These are phyloP conservation scores for Sphenopsis melanotis DNA, from an alignment of 2,797 vertebrate species.

Conservation along the genomic window DNA sequence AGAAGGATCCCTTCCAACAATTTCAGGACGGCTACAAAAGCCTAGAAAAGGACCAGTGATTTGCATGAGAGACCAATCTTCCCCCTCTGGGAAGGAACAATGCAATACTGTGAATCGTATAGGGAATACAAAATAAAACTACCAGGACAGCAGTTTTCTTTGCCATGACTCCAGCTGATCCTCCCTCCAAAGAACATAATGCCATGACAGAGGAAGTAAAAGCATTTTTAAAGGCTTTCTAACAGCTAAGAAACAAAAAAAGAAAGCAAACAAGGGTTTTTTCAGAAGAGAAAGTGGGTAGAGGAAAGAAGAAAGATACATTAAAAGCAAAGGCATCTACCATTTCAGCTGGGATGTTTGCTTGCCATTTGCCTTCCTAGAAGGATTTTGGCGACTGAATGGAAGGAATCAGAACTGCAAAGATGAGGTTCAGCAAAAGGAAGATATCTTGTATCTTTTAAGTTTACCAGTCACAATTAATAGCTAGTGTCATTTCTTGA, in stretches of 20 bases:
- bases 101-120: slow-evolving; percentile 45
- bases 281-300: not conserved
- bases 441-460: not conserved
- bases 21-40: slow-evolving; percentile 56
- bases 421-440: not conserved
- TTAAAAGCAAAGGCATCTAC: not conserved
- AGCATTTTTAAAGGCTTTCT: slow-evolving; percentile 48
- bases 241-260: slow-evolving; percentile 46
- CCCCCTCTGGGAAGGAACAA: slow-evolving; percentile 53
- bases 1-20: slow-evolving; percentile 51
- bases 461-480: not conserved
- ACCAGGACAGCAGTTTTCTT: slow-evolving; percentile 45
- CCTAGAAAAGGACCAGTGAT: slow-evolving; percentile 61
- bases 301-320: not conserved
- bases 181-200: slow-evolving; percentile 42
- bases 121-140: slow-evolving; percentile 56
- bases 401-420: not conserved
- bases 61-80: slow-evolving; percentile 63
- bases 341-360: not conserved
- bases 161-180: slow-evolving; percentile 63
- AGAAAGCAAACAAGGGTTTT: slow-evolving; percentile 47
- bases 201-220: slow-evolving; percentile 33
- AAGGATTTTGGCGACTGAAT: not conserved
- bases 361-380: not conserved
- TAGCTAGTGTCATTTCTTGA: not conserved